Evolutionary conservation across 2,888 invertebrate genomes (phyloP), one percentile per base, ranked within the genome.

Genomic region (Ophion costatus): DNA sequence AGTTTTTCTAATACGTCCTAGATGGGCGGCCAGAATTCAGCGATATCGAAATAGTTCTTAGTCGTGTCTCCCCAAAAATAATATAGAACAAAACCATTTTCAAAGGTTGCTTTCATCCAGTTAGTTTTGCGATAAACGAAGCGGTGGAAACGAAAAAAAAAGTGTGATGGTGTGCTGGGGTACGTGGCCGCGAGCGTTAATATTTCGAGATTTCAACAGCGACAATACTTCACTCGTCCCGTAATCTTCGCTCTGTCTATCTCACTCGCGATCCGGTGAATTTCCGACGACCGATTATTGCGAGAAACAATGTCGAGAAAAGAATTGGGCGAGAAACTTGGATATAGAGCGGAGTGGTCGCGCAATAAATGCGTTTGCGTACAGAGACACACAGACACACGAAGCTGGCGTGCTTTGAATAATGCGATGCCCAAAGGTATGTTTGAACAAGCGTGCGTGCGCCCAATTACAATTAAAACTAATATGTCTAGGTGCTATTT

Each of bases 321-420:
- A 45, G 63, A 57, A 51, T 59, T 63, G 74, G 66, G 76, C 45
- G 66, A 67, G 67, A 77, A 57, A 51, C 76, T 66, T 82, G 80
- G 92, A 92, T 90, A 91, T 90, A 90, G 91, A 89, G 88, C 91
- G 57, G 66, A 61, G 59, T 56, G 51, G 59, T 75, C 71, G 73
- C 82, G 77, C 82, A 91, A 92, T 92, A 63, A 59, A 75, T 92
- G 93, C 93, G 92, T 93, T 92, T 92, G 92, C 92, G 92, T 85
- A 85, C 80, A 85, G 81, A 84, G 82, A 82, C 80, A 80, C 80
- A 85, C 80, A 80, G 67, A 85, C 80, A 80, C 88, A 90, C 90
- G 89, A 92, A 90, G 90, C 91, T 91, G 90, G 90, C 90, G 91
- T 90, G 91, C 92, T 91, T 93, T 92, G 92, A 91, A 91, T 91